These are phyloP conservation scores for Hirudinaria manillensis DNA, from an alignment of 2,888 invertebrate species.

Conservation along the genomic window DNA sequence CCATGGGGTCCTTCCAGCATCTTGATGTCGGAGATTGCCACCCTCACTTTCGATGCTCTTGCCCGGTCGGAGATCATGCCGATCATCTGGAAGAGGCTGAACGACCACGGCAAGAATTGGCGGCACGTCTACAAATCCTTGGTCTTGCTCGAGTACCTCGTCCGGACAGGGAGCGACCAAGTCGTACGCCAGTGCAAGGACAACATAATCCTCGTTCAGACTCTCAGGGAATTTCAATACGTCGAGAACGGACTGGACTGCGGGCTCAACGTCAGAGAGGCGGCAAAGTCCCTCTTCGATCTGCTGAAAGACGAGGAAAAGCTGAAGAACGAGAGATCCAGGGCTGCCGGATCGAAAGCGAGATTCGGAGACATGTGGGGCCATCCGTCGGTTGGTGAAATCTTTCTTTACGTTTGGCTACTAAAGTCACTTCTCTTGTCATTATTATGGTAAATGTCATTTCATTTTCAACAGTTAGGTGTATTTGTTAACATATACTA, in stretches of 20 bases:
- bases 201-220: slow-evolving; percentile 97
- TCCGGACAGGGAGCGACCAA: slow-evolving; percentile 98
- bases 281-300: slow-evolving; percentile 29
- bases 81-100: slow-evolving; percentile 95
- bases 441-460: too few relatives aligned
- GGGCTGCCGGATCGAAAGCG: slow-evolving; percentile 23
- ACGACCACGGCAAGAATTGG: slow-evolving; percentile 99
- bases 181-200: slow-evolving; percentile 92
- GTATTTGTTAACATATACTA: too few relatives aligned
- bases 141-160: slow-evolving; percentile 88
- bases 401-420: neutral
- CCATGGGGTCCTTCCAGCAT: slow-evolving; percentile 99
- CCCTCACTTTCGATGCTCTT: slow-evolving; percentile 96
- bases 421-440: too few relatives aligned
- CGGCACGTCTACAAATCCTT: slow-evolving; percentile 96
- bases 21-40: slow-evolving; percentile 97
- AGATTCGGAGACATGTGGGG: slow-evolving; percentile 23
- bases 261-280: slow-evolving; percentile 34
- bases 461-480: too few relatives aligned
- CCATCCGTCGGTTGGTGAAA: slow-evolving; percentile 8
- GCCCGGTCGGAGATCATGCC: slow-evolving; percentile 99
- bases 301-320: slow-evolving; percentile 33
- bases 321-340: slow-evolving; percentile 30
- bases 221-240: slow-evolving; percentile 90
- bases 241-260: slow-evolving; percentile 33